Base-by-base conservation (phyloP, 2,113 vertebrate genomes). In the Neolamprologus modestus region DNA sequence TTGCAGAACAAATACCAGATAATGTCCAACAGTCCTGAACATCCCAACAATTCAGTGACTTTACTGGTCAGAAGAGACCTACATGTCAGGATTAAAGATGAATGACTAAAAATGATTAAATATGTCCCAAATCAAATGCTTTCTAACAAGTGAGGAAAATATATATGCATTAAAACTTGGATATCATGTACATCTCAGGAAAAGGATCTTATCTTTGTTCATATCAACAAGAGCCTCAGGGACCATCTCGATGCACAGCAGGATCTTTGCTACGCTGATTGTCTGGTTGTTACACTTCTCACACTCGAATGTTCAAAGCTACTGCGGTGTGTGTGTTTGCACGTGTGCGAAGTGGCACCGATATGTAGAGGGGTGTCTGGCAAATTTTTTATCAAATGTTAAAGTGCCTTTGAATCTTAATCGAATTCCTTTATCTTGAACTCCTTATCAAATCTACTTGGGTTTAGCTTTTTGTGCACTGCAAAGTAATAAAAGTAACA, bases 201-300 rank as follows among this genome's bases (percentile, higher is more conserved):
- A 54, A 86, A 55, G 24, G 16, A 24, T 84, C 40, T 55, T 91
- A 94, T 94, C 94, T 91, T 24, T 82, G 86, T 40, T 91, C 59
- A 45, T 21, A 92, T 86, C 91, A 59, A 59, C 59, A 54, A 8
- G 80, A 45, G 84, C 91, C 78, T 21, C 3, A 1, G 86, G 94
- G 89, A 6, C n/a, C 6, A 35, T 84, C 61, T 76, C 19, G 2
- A 3, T 2, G 8, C 45, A 11, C 85, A 86, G 91, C 54, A 31
- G 45, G 66, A 28, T 78, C 83, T 86, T 73, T 13, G 92, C 76
- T 37, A 59, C 16, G 42, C 87, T 59, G 73, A 90, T 92, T 88
- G 85, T 86, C 24, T 21, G 83, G 28, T 76, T 87, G 81, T 83
- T 73, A 61, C 83, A 81, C 61, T 73, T 63, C 50, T 33, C 79